Evolutionary conservation across 2,113 vertebrate species (phyloP).

Genomic region (Caretta caretta): DNA sequence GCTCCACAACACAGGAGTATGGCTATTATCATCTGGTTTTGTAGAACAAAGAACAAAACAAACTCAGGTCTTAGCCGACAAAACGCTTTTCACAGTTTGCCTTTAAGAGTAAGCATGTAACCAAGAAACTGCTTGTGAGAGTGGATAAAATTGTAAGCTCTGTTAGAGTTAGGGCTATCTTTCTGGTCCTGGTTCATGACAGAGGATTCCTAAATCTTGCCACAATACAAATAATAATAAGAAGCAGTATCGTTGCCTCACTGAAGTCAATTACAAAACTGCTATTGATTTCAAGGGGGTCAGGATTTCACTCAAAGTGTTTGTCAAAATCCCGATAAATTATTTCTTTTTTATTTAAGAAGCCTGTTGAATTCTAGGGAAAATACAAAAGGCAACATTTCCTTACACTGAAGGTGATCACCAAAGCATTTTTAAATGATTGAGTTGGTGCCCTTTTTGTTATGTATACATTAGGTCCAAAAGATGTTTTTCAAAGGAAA

Average conservation of each 20-base stretch:
- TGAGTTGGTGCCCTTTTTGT: neutral
- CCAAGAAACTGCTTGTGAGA: neutral
- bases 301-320: neutral
- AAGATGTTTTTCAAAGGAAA: neutral
- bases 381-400: neutral
- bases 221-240: neutral
- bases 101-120: neutral
- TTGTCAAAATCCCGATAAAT: neutral
- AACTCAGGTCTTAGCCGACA: neutral
- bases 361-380: neutral
- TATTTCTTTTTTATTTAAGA: neutral
- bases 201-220: neutral
- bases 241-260: neutral
- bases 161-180: rapidly evolving
- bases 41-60: neutral
- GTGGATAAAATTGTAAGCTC: neutral
- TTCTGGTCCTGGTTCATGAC: neutral
- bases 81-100: neutral
- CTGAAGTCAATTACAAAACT: neutral
- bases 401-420: neutral
- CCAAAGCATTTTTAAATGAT: neutral
- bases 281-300: neutral
- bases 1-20: neutral
- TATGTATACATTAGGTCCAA: neutral
- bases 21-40: neutral